Evolutionary conservation across 1,140 invertebrate species (phyloP).

Genomic region (Drosophila seguyi): DNA sequence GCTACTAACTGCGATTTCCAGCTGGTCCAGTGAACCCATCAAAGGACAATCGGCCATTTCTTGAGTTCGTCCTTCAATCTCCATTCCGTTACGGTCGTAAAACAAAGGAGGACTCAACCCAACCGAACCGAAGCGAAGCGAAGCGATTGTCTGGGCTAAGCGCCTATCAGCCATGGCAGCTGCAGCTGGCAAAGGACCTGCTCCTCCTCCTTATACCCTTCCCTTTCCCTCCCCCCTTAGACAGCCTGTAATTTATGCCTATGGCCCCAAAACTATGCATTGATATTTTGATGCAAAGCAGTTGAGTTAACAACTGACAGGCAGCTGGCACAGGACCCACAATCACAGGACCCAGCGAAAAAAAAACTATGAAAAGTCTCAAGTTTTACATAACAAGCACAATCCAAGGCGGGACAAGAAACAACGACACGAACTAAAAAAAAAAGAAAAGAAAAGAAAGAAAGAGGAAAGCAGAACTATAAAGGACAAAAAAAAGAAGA

Average conservation of each 20-base stretch:
- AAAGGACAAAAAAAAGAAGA: too few species aligned
- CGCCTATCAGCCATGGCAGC: constrained; percentile 11
- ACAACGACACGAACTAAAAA: constrained; percentile 20
- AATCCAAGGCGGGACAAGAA: constrained; percentile 56
- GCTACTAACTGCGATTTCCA: background rate
- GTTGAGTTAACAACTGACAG: constrained; percentile 71
- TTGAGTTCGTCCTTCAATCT: constrained; percentile 12
- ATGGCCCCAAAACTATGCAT: constrained; percentile 62
- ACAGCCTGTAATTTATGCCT: constrained; percentile 67
- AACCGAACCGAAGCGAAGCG: constrained; percentile 9
- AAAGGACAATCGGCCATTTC: background rate
- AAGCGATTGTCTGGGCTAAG: constrained; percentile 15
- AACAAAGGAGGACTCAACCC: background rate
- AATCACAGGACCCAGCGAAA: constrained; percentile 5
- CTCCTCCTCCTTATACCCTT: background rate
- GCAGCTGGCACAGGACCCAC: constrained; percentile 34
- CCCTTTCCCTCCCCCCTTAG: background rate
- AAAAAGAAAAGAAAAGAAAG: background rate
- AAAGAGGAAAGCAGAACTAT: constrained; percentile 5
- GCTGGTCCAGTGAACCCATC: constrained; percentile 7
- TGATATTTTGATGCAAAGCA: constrained; percentile 80
- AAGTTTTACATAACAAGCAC: constrained; percentile 67
- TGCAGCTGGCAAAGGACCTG: constrained; percentile 5
- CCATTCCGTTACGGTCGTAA: constrained; percentile 33
- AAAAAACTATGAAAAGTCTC: constrained; percentile 45